Conservation (phyloP, 2,113 vertebrate species). For the Epinephelus lanceolatus region DNA sequence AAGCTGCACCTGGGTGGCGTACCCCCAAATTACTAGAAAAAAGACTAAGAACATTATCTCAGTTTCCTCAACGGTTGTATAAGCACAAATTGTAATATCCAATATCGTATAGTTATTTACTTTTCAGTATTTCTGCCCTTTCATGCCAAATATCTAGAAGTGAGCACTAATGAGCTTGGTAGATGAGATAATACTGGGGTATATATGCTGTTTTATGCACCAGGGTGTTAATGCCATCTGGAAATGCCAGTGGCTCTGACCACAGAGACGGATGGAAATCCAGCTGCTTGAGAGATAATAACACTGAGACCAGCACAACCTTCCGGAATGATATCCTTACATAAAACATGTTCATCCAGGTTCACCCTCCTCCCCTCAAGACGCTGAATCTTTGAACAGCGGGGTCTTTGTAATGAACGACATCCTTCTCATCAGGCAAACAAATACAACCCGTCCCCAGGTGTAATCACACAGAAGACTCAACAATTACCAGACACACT, state of each 20-base stretch:
- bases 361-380: slow-evolving; percentile 21
- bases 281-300: slow-evolving; percentile 30
- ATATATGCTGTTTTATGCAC: slow-evolving; percentile 44
- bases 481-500: slow-evolving; percentile 23
- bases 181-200: slow-evolving; percentile 23
- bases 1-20: not conserved
- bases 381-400: slow-evolving; percentile 36
- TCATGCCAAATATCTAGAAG: slow-evolving; percentile 1
- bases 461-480: not conserved
- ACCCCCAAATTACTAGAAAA: not conserved
- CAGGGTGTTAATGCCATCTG: slow-evolving; percentile 31
- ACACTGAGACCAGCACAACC: slow-evolving; percentile 10
- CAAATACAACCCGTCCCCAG: slow-evolving; percentile 5
- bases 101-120: not conserved
- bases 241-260: slow-evolving; percentile 35
- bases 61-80: not conserved
- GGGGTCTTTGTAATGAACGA: slow-evolving; percentile 14
- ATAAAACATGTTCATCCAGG: slow-evolving; percentile 60
- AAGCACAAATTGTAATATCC: not conserved
- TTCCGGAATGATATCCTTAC: slow-evolving; percentile 17
- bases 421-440: slow-evolving; percentile 21
- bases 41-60: not conserved
- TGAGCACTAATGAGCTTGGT: slow-evolving; percentile 33
- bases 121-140: slow-evolving; percentile 3
- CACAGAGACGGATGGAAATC: slow-evolving; percentile 29